Evolutionary conservation across 2,113 vertebrate genomes (phyloP), one percentile per base, ranked within the genome.

Genomic region (Eclectus roratus): DNA sequence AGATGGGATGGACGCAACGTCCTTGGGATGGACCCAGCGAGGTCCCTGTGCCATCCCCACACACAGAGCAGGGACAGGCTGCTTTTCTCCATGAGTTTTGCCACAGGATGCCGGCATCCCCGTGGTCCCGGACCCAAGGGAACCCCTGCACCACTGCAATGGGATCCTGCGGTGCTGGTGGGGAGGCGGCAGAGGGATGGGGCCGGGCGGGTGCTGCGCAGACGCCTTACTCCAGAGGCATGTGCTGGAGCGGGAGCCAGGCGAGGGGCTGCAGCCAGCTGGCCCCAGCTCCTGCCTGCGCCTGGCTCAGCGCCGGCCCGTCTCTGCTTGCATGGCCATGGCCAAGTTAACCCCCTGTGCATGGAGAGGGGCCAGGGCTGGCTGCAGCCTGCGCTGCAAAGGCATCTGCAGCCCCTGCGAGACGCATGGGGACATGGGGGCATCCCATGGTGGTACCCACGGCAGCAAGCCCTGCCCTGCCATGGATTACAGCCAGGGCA

Each of bases 71-170:
- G 24, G n/a, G 5, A 1, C 46, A 8, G 23, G 55, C 33, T 28
- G 10, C 10, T 11, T 18, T 41, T 17, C 53, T 44, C 80, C 35
- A 1, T 0, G 14, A 46, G 19, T 88, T 58, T 53, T 17, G 0
- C n/a, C 11, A 3, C 7, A 1, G 31, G 39, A 37, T 27, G 23
- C 11, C 24, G 1, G 12, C 25, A 15, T 35, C 47, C 11, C 53
- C 7, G 0, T 2, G 19, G 1, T 3, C n/a, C 37, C 3, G 0
- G 1, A 39, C 23, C 11, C 17, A 3, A 10, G 69, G 60, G 18
- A 52, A 18, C 15, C 3, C 1, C 33, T 0, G 1, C 53, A 37
- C 0, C 33, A 29, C 9, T 3, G 0, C 2, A 1, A 15, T 12
- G 55, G 70, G 82, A 70, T 10, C 49, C 66, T 2, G 3, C 0